Percentiles rank a stretch among this genome's conserved stretches.
Conservation (phyloP, 2,797 vertebrate species). For the Ctenosaura bakeri region DNA sequence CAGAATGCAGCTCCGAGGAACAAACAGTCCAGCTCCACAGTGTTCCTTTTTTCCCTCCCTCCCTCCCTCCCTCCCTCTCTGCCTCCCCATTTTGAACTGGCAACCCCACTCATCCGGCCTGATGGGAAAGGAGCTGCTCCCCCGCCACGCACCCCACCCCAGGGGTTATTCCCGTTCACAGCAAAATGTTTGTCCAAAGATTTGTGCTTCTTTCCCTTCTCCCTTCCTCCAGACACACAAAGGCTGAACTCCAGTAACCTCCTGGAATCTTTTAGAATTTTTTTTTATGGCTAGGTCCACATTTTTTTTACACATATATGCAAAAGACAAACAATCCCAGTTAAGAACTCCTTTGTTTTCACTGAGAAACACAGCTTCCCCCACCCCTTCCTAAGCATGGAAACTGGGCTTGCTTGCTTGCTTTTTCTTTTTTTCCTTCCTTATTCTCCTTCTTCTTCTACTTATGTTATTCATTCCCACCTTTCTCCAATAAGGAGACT, state of each 20-base stretch:
- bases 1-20: neutral
- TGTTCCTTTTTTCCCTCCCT: neutral
- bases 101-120: neutral
- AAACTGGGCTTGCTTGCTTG: neutral
- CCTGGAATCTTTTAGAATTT: neutral
- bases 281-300: neutral
- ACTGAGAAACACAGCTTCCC: neutral
- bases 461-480: neutral
- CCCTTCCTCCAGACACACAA: neutral
- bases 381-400: neutral
- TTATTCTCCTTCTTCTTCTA: too few relatives aligned
- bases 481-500: too few relatives aligned
- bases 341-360: slow-evolving; percentile 20
- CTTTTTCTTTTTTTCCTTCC: neutral
- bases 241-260: slow-evolving; percentile 35
- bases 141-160: too few relatives aligned
- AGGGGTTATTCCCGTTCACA: slow-evolving; percentile 9
- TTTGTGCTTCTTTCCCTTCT: neutral
- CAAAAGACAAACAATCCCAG: neutral
- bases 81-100: slow-evolving; percentile 5
- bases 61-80: neutral
- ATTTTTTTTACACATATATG: neutral
- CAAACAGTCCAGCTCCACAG: slow-evolving; percentile 20
- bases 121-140: neutral
- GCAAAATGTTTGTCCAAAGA: neutral